These are phyloP conservation scores for Phyllotis vaccarum DNA, from an alignment of 2,797 vertebrate genomes.

Conservation along the genomic window DNA sequence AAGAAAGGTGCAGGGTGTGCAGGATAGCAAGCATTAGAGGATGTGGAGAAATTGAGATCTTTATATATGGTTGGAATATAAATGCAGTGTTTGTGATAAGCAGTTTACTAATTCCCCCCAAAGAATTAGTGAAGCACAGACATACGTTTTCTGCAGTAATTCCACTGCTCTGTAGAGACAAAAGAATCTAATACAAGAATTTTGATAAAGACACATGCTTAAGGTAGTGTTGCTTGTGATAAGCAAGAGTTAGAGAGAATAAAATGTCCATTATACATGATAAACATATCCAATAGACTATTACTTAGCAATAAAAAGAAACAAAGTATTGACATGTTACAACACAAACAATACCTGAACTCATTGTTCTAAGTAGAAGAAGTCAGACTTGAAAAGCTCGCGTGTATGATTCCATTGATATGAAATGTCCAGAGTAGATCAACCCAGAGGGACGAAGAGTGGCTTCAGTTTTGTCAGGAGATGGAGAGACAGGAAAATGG, in stretches of 20 bases:
- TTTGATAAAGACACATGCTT: background rate
- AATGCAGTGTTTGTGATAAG: background rate
- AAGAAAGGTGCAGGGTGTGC: background rate
- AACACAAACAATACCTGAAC: background rate
- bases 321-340: background rate
- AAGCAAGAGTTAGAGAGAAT: background rate
- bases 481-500: background rate
- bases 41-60: background rate
- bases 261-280: background rate
- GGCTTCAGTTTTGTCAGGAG: background rate
- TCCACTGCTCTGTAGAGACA: background rate
- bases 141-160: background rate
- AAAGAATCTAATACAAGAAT: slow-evolving; percentile 20
- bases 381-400: background rate
- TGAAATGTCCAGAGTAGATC: background rate
- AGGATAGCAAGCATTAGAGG: background rate
- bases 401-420: background rate
- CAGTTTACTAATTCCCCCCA: background rate
- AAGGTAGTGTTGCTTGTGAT: background rate
- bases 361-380: background rate
- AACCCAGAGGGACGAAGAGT: background rate
- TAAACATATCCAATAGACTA: background rate
- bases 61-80: background rate
- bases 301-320: background rate
- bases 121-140: background rate